Evolutionary conservation across 2,113 vertebrate genomes (phyloP), one percentile per base, ranked within the genome.

Genomic region (Psittacus erithacus): DNA sequence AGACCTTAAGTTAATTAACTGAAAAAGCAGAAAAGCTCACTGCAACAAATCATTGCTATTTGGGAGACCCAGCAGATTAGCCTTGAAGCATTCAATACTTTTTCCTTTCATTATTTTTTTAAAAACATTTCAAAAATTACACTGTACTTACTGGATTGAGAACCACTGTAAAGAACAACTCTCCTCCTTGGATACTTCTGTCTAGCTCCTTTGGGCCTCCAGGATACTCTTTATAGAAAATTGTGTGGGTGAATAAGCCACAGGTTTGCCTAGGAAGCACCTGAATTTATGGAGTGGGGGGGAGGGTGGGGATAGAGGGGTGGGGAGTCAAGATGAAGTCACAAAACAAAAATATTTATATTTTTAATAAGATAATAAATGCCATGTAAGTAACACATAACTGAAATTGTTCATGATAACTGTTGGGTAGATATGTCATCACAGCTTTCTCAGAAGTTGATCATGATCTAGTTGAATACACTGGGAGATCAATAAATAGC

Each of bases 171-270:
- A 99, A 99, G 95, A 99, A 99, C 75, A 99, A 98, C 95, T 99
- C 99, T 71, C 99, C 99, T 88, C 99, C 99, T 94, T 97, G 98
- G 95, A 99, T 99, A 97, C 99, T 99, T 97, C 98, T 99, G 97
- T 99, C 99, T 97, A 99, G 98, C 91, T 99, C 99, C 86, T 98
- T 99, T 16, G 99, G 99, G 50, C 99, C 99, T 65, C 99, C 99
- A 7, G 99, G 99, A 92, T 99, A 99, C 85, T 99, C 99, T 93
- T 99, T 99, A 97, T 99, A 99, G 98, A 99, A 99, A 98, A 99
- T 99, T 31, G 99, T 99, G 96, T 99, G 99, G 60, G 99, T 99
- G 97, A 99, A 99, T 86, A 99, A 98, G 73, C 99, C 99, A 92
- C 99, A 99, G 2, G 99, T 99, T 97, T 99, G 99, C 68, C 99